Base-by-base conservation (phyloP, 2,797 vertebrate species). In the Oophaga sylvatica region DNA sequence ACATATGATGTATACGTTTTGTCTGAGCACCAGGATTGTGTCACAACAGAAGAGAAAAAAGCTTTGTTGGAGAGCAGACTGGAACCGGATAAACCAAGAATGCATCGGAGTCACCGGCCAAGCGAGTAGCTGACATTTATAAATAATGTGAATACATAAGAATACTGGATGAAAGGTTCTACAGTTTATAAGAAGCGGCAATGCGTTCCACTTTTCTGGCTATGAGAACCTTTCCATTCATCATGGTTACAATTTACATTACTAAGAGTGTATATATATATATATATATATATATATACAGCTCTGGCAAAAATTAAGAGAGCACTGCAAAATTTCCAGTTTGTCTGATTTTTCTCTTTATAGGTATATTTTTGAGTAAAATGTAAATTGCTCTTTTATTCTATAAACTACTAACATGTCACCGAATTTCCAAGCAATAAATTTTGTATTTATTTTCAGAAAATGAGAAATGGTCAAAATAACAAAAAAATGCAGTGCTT, bases 21-120 rank as follows among this genome's bases (percentile, higher is more conserved):
- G 83, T 85, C 83, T 63, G 73, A 78, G 60, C 71, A 78, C 83
- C 83, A 85, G 83, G 83, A 85, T 85, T 85, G 83, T 85, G 83
- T 85, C 83, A 86, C 45, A 70, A 29, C 57, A 63, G 19, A 48
- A 7, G 31, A 45, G 75, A 67, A 70, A 70, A 86, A 60, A 80
- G 65, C 48, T 70, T 80, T 80, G 84, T 60, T 80, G 84, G 84
- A 86, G 68, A 80, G 84, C 62, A 79, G 62, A 80, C 29, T 65
- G 76, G 65, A 86, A 70, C 41, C 29, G 73, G 83, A 85, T 77
- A 78, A 86, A 86, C 75, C 31, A 80, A 86, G 20, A 31, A 79
- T 84, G 62, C 29, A 65, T 65, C 35, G 2, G 53, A 48, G 41
- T 48, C 83, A 22, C 71, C 26, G 41, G n/a, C 83, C 83, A 85